phyloP scores from a whole-genome alignment of 2,888 invertebrate genomes.

The Idaea dimidiata region DNA sequence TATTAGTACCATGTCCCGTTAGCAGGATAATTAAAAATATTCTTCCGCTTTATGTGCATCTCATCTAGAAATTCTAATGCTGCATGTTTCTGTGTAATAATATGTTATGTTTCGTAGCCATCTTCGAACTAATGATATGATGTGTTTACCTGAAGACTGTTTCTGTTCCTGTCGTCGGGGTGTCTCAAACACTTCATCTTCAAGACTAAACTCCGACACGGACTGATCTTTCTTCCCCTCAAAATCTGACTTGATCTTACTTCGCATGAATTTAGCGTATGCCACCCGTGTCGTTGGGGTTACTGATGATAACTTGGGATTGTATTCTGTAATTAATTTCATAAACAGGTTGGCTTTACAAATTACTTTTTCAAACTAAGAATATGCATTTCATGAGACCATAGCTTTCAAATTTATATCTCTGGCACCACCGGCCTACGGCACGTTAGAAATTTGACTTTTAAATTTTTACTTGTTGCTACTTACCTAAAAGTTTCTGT shows the following conservation, averaged over 20 bases:
- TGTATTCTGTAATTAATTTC: conserved; percentile 82
- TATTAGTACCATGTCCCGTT: no score
- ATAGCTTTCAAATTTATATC: no score
- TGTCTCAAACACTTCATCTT: conserved; percentile 60
- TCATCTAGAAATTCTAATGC: no score
- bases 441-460: no score
- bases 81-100: no score
- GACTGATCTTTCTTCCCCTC: conserved; percentile 33
- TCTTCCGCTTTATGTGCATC: no score
- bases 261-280: conserved; percentile 93
- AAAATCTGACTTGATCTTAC: conserved; percentile 83
- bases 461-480: not conserved
- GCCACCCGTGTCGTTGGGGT: conserved; percentile 90
- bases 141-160: not conserved
- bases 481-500: conserved; percentile 84
- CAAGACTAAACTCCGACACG: conserved; percentile 47
- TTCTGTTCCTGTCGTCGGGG: conserved; percentile 40
- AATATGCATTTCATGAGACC: no score
- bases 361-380: no score
- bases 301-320: conserved; percentile 88
- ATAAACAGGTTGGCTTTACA: no score
- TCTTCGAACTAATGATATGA: not conserved
- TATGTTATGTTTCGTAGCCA: not conserved
- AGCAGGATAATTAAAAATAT: no score
- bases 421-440: no score